phyloP scores from a whole-genome alignment of 2,113 vertebrate species.

The Cathartes aura region DNA sequence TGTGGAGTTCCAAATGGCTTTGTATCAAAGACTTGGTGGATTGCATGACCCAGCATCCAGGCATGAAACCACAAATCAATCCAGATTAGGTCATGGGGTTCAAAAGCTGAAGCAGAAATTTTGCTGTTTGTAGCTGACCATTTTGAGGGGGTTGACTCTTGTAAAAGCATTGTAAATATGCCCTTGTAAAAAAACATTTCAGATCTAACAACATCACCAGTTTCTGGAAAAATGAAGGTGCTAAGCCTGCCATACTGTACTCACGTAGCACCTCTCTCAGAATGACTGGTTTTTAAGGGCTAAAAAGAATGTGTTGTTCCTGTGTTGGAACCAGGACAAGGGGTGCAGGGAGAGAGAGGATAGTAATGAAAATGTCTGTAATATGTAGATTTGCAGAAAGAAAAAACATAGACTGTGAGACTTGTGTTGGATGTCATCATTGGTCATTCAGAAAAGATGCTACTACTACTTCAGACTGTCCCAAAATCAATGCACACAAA shows the following conservation, averaged over 20 bases:
- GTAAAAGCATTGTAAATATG: not conserved
- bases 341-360: not conserved
- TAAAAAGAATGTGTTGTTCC: not conserved
- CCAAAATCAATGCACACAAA: not conserved
- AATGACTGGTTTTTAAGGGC: not conserved
- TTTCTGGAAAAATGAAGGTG: not conserved
- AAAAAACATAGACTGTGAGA: not conserved
- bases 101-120: not conserved
- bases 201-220: not conserved
- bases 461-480: not conserved
- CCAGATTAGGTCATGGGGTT: not conserved
- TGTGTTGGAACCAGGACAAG: not conserved
- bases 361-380: not conserved
- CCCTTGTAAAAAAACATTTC: not conserved
- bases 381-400: not conserved
- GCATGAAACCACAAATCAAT: not conserved
- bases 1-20: not conserved
- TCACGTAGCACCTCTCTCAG: not conserved
- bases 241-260: not conserved
- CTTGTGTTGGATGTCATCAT: not conserved
- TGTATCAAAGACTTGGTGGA: not conserved
- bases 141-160: not conserved
- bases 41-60: not conserved
- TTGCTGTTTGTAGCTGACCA: not conserved
- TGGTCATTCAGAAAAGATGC: not conserved